Evolutionary conservation across 2,888 invertebrate genomes (phyloP).

Genomic region (Nymphalis polychloros): DNA sequence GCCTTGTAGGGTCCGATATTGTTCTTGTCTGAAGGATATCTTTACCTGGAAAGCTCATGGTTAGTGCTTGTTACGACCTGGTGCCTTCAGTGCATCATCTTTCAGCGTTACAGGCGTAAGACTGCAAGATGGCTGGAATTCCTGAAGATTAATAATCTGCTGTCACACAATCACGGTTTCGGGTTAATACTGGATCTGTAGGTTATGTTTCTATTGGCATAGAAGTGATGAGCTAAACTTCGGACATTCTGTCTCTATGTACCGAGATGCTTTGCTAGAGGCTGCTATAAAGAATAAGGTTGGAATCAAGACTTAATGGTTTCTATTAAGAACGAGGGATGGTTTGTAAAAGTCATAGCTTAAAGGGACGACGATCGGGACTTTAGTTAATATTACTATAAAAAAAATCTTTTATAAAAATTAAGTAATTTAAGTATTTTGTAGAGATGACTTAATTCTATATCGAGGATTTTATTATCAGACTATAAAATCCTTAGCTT

Average conservation of each 20-base stretch:
- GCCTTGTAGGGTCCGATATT: not conserved
- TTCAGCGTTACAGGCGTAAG: not conserved
- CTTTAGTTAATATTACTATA: not conserved
- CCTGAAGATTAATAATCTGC: not conserved
- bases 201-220: not conserved
- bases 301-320: not conserved
- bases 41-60: not conserved
- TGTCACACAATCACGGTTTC: not conserved
- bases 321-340: not conserved
- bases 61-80: conserved; percentile 6
- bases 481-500: conserved; percentile 28
- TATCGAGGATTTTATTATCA: not conserved
- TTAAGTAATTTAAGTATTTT: not conserved
- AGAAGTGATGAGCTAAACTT: not conserved
- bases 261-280: conserved; percentile 14
- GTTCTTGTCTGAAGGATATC: conserved; percentile 3
- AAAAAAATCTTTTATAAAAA: not conserved
- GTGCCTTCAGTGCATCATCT: not conserved
- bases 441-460: not conserved
- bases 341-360: not conserved
- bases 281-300: conserved; percentile 6
- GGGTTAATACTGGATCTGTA: not conserved
- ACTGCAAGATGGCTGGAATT: not conserved
- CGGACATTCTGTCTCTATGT: conserved; percentile 16
- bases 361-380: not conserved